These are phyloP conservation scores for Scarus forsteni DNA, from an alignment of 2,797 vertebrate species.

Conservation along the genomic window DNA sequence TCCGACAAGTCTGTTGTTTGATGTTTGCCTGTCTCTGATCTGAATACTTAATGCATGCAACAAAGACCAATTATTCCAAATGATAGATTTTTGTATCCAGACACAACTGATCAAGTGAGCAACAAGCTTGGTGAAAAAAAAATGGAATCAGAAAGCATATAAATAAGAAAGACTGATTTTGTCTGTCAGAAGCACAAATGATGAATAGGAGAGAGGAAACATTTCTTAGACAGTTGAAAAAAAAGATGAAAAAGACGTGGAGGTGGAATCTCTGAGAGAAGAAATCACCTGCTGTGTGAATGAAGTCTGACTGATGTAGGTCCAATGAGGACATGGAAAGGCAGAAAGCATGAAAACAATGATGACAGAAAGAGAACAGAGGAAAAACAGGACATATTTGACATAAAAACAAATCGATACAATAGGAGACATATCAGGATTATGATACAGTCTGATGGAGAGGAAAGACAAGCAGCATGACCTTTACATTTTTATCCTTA, in stretches of 20 bases:
- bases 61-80: background rate
- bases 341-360: conserved; percentile 7
- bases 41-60: conserved; percentile 11
- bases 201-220: conserved; percentile 3
- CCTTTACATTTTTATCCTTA: conserved; percentile 59
- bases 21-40: conserved; percentile 5
- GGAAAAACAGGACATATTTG: conserved; percentile 2
- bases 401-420: conserved; percentile 13
- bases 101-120: background rate
- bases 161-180: conserved; percentile 21
- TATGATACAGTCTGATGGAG: conserved; percentile 19
- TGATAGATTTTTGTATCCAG: conserved; percentile 4
- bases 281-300: conserved; percentile 27
- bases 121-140: conserved; percentile 19
- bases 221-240: conserved; percentile 14
- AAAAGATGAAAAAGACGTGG: conserved; percentile 41
- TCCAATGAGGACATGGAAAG: conserved; percentile 16
- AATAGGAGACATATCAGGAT: conserved; percentile 2
- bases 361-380: conserved; percentile 7
- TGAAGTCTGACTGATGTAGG: conserved; percentile 14
- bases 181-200: conserved; percentile 4
- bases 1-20: conserved; percentile 8
- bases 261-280: conserved; percentile 22
- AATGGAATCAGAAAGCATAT: conserved; percentile 10
- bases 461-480: conserved; percentile 51